Evolutionary conservation across 1,140 invertebrate genomes (phyloP).

Genomic region (Rhysida immarginata): DNA sequence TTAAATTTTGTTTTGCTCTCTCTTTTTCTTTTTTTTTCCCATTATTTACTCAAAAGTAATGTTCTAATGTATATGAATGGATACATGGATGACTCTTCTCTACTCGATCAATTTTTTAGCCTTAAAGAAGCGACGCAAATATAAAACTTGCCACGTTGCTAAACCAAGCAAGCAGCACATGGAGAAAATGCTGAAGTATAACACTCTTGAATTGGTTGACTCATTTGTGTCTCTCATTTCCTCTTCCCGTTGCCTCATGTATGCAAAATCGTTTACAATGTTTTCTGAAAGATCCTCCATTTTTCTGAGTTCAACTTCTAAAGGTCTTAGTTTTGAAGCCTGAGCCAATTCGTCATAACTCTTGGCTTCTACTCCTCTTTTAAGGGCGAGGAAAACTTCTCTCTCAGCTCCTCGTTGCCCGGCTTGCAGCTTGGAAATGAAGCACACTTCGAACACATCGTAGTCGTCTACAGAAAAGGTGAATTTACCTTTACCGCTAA

Average conservation of each 20-base stretch:
- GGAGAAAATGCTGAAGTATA: conserved; percentile 96
- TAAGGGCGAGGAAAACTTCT: conserved; percentile 72
- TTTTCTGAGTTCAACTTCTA: too few species aligned
- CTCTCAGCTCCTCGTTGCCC: conserved; percentile 63
- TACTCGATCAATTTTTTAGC: conserved; percentile 98
- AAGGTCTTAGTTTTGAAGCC: too few species aligned
- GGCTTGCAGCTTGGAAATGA: conserved; percentile 69
- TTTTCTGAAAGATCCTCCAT: too few species aligned
- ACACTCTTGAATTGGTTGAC: conserved; percentile 85
- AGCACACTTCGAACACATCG: conserved; percentile 96
- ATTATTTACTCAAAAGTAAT: too few species aligned
- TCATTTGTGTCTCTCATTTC: too few species aligned
- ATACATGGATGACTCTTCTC: too few species aligned
- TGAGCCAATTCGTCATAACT: too few species aligned
- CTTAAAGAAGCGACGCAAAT: conserved; percentile 94
- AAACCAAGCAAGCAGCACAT: conserved; percentile 86
- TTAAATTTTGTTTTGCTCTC: too few species aligned
- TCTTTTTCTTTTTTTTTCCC: too few species aligned
- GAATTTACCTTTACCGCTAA: conserved; percentile 78
- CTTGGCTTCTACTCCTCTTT: conserved; percentile 94
- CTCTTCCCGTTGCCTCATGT: too few species aligned
- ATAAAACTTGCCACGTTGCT: conserved; percentile 95
- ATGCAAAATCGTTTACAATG: too few species aligned
- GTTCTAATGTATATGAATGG: too few species aligned
- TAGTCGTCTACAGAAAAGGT: conserved; percentile 92